Percentiles rank a stretch among this genome's conserved stretches.
phyloP scores from a whole-genome alignment of 2,797 vertebrate species.

The Hemibagrus guttatus region DNA sequence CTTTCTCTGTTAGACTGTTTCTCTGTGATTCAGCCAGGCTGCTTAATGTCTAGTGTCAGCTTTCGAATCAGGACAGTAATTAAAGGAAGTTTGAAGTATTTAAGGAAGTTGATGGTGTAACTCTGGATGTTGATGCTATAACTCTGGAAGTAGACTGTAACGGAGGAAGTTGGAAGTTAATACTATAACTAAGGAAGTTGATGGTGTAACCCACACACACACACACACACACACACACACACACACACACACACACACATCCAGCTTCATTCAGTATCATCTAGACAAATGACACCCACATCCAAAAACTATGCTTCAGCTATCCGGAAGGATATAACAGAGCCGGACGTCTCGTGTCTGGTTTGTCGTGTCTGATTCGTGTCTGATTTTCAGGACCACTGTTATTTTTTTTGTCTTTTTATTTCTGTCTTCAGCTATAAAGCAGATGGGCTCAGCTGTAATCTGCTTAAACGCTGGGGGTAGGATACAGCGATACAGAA shows the following conservation, averaged over 20 bases:
- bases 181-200: background rate
- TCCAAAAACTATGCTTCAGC: background rate
- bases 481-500: background rate
- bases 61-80: constrained; percentile 34
- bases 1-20: background rate
- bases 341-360: background rate
- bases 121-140: background rate
- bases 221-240: no score
- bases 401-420: background rate
- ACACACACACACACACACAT: background rate
- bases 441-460: constrained; percentile 35
- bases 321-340: background rate
- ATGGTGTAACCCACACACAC: background rate
- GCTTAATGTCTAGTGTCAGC: background rate
- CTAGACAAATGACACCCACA: background rate
- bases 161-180: background rate
- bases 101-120: background rate
- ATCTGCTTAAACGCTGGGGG: constrained; percentile 32
- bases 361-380: background rate
- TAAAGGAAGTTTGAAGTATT: constrained; percentile 7
- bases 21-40: background rate
- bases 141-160: background rate
- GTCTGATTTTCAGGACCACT: background rate
- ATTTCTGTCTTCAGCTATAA: background rate
- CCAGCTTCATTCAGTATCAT: background rate